Conservation (phyloP, 2,113 vertebrate species). For the Sturnus vulgaris region DNA sequence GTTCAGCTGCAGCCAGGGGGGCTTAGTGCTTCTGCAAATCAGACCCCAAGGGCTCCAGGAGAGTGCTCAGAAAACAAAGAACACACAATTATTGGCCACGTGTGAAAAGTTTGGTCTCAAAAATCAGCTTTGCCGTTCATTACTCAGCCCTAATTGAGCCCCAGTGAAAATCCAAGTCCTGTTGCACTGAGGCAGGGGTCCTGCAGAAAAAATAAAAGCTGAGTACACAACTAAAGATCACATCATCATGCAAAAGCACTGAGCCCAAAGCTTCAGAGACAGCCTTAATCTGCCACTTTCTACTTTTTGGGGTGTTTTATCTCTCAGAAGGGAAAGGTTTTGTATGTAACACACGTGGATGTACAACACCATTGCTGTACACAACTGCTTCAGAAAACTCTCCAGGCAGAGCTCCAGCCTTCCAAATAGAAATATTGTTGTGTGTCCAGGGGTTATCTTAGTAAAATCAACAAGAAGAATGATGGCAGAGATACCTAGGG, state of each 20-base stretch:
- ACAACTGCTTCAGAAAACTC: not conserved
- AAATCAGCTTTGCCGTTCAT: conserved; percentile 1
- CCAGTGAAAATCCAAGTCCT: not conserved
- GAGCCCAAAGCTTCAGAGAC: not conserved
- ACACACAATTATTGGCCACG: conserved; percentile 34
- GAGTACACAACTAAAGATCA: not conserved
- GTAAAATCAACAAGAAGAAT: not conserved
- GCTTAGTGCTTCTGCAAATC: conserved; percentile 38
- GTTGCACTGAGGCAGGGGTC: not conserved
- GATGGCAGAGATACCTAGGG: not conserved
- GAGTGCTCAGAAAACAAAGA: conserved; percentile 39
- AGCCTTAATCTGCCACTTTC: not conserved
- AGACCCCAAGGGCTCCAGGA: conserved; percentile 28
- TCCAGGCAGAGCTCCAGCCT: not conserved
- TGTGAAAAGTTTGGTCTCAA: conserved; percentile 33
- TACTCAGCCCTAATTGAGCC: conserved; percentile 18
- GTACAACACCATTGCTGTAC: not conserved
- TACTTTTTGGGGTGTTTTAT: not conserved
- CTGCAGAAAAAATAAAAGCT: conserved; percentile 18
- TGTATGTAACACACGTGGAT: not conserved
- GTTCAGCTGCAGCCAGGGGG: conserved; percentile 24
- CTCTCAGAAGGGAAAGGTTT: not conserved
- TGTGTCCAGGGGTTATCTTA: not conserved
- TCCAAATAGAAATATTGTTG: not conserved
- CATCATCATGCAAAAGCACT: not conserved